Evolutionary conservation across 2,888 invertebrate genomes (phyloP).

Genomic region (Leistus spinibarbis): DNA sequence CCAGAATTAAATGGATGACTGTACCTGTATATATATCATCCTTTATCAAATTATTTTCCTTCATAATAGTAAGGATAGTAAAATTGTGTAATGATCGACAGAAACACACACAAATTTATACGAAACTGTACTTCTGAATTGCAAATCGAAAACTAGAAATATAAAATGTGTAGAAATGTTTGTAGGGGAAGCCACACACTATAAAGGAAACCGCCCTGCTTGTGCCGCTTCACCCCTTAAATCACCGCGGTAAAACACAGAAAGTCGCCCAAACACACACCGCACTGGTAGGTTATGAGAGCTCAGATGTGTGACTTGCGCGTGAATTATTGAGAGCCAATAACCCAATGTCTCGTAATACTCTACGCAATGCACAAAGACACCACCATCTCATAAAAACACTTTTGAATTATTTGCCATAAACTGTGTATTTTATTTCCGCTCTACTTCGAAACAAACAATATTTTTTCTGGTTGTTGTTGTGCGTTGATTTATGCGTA

Average conservation of each 20-base stretch:
- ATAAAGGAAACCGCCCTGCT: background rate
- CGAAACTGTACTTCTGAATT: background rate
- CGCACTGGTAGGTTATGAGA: background rate
- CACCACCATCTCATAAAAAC: constrained; percentile 3
- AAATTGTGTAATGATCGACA: background rate
- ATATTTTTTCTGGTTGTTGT: no score
- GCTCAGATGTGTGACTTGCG: constrained; percentile 40
- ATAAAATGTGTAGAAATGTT: constrained; percentile 1
- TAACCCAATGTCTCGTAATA: constrained; percentile 43
- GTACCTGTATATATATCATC: no score
- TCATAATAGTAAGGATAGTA: no score
- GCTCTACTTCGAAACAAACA: no score
- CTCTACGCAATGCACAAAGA: constrained; percentile 2
- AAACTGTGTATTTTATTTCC: background rate
- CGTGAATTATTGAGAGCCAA: constrained; percentile 53
- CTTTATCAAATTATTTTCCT: no score
- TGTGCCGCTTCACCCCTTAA: background rate
- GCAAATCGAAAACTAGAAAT: background rate
- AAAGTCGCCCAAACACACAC: background rate
- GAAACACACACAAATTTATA: background rate
- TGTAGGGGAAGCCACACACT: constrained; percentile 6
- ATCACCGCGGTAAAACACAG: background rate
- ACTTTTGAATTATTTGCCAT: constrained; percentile 14
- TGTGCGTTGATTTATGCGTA: no score
- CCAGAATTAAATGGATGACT: no score